These are phyloP conservation scores for Scytalopus superciliaris DNA, from an alignment of 2,113 vertebrate species.

Conservation along the genomic window DNA sequence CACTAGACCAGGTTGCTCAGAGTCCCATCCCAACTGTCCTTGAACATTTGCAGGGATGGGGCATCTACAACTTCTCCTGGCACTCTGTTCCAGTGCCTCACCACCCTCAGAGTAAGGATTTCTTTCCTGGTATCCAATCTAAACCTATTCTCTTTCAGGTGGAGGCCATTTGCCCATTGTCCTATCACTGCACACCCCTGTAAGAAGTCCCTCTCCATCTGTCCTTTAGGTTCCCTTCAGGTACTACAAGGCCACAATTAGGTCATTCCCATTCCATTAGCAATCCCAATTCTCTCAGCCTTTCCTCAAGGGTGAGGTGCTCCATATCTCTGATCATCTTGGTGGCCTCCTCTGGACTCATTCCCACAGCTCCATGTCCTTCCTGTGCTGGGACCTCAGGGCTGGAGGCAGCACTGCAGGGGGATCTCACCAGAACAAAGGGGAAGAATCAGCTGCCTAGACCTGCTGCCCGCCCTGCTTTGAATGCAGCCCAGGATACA, in stretches of 20 bases:
- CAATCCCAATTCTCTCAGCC: neutral
- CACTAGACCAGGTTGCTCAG: neutral
- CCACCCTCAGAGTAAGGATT: neutral
- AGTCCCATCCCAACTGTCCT: neutral
- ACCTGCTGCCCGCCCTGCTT: neutral
- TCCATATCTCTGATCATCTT: neutral
- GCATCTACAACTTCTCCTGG: neutral
- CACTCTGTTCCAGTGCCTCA: neutral
- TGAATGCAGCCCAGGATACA: neutral
- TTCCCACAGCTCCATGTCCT: neutral
- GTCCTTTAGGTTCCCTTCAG: neutral
- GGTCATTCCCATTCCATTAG: neutral
- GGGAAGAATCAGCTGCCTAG: neutral
- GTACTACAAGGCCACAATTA: neutral
- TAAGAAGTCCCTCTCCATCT: neutral
- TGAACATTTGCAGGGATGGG: neutral
- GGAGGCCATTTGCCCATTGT: neutral
- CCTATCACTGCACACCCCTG: neutral
- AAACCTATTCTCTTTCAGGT: neutral
- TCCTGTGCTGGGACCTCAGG: neutral
- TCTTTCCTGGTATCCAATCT: neutral
- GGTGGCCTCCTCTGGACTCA: neutral
- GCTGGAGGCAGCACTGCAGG: neutral
- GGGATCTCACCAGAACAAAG: neutral
- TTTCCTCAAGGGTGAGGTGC: neutral